Conservation (phyloP, 2,888 invertebrate genomes). For the Mimas tiliae region DNA sequence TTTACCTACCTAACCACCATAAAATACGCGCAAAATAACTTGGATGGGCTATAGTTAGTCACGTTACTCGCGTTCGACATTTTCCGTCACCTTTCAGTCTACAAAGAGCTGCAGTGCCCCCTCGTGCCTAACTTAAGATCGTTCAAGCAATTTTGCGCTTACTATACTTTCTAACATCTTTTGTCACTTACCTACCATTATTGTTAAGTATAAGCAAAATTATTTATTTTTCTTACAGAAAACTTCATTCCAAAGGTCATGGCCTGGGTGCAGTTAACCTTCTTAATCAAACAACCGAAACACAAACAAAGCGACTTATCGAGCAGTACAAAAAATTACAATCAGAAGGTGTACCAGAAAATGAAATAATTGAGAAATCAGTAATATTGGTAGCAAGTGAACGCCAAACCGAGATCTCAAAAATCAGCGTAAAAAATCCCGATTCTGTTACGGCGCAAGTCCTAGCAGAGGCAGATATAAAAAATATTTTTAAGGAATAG, state of each 20-base stretch:
- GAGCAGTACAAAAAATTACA: slow-evolving; percentile 85
- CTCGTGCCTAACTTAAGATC: too few species aligned
- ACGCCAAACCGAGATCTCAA: slow-evolving; percentile 50
- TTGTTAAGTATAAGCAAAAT: not conserved
- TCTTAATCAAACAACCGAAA: slow-evolving; percentile 76
- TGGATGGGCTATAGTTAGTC: too few species aligned
- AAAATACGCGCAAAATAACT: not conserved
- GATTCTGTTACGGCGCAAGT: slow-evolving; percentile 65
- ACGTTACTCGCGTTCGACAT: too few species aligned
- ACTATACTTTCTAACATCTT: too few species aligned
- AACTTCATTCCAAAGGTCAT: slow-evolving; percentile 86
- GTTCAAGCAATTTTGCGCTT: too few species aligned
- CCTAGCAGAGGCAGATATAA: slow-evolving; percentile 58
- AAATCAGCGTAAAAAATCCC: slow-evolving; percentile 47
- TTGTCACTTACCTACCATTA: too few species aligned
- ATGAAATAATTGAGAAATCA: slow-evolving; percentile 76
- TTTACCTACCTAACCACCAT: slow-evolving; percentile 18
- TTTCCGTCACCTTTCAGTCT: too few species aligned
- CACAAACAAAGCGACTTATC: slow-evolving; percentile 86
- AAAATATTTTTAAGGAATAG: slow-evolving; percentile 65
- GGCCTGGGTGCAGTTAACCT: slow-evolving; percentile 84
- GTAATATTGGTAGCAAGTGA: slow-evolving; percentile 56
- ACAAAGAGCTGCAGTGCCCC: too few species aligned
- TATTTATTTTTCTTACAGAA: slow-evolving; percentile 71
- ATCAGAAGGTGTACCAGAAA: slow-evolving; percentile 78